Percentiles rank a stretch among this genome's conserved stretches.
Conservation (phyloP, 2,113 vertebrate species). For the Colinus virginianus region DNA sequence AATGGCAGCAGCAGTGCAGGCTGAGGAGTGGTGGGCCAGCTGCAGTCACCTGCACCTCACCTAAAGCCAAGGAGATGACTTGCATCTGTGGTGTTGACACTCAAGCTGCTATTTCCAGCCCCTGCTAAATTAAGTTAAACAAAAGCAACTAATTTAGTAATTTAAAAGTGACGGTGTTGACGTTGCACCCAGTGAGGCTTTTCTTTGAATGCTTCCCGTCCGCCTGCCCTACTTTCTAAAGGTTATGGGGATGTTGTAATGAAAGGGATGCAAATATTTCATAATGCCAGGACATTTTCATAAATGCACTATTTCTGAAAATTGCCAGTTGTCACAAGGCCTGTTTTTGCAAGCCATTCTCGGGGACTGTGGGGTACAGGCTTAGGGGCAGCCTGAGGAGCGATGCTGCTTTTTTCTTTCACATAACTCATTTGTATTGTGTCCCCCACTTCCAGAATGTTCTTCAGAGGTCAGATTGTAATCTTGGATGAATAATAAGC, state of each 20-base stretch:
- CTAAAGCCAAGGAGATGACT: not conserved
- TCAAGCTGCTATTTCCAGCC: not conserved
- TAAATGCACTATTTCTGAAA: conserved; percentile 6
- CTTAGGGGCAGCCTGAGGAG: not conserved
- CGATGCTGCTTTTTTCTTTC: not conserved
- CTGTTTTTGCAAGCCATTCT: not conserved
- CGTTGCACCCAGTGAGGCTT: not conserved
- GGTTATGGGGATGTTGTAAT: conserved; percentile 31
- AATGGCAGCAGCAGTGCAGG: rapidly evolving
- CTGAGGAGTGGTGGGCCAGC: not conserved
- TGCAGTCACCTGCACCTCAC: not conserved
- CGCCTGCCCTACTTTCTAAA: conserved; percentile 49
- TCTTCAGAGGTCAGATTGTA: conserved; percentile 46
- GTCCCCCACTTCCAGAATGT: not conserved
- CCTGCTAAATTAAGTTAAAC: conserved; percentile 32
- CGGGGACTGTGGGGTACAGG: not conserved
- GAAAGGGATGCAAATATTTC: conserved; percentile 47
- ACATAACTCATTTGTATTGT: conserved; percentile 27
- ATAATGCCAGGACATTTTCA: conserved; percentile 3
- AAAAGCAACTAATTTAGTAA: conserved; percentile 47
- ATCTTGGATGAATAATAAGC: conserved; percentile 37
- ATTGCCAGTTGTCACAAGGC: not conserved
- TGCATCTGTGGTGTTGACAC: not conserved
- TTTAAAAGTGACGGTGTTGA: not conserved
- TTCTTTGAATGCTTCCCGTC: conserved; percentile 13